Evolutionary conservation across 2,113 vertebrate species (phyloP).

Genomic region (Pterocles orientalis): DNA sequence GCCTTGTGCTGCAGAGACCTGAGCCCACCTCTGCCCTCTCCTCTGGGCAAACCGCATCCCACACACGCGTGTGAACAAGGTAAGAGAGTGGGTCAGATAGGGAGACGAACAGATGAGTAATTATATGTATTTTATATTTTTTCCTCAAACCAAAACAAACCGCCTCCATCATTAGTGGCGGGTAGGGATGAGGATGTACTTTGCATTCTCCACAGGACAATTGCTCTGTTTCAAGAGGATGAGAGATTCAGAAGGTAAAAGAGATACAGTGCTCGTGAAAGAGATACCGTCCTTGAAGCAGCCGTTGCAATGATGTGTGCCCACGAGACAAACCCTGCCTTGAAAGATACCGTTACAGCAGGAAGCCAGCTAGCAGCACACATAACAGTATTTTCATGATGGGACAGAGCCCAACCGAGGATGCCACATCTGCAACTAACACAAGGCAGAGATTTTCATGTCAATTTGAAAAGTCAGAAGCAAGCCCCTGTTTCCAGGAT

Average conservation of each 20-base stretch:
- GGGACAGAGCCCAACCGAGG: neutral
- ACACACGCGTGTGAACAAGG: rapidly evolving
- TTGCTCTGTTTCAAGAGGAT: neutral
- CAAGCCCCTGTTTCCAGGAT: neutral
- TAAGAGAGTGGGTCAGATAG: neutral
- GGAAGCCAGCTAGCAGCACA: neutral
- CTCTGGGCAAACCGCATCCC: neutral
- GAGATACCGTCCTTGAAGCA: conserved; percentile 26
- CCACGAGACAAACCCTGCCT: neutral
- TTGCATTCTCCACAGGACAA: conserved; percentile 6
- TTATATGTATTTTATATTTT: neutral
- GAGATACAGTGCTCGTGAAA: neutral
- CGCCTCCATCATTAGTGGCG: neutral
- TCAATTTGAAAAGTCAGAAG: neutral
- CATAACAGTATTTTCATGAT: rapidly evolving
- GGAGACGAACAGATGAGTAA: neutral
- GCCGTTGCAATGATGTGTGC: neutral
- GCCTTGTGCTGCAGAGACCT: neutral
- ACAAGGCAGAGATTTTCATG: neutral
- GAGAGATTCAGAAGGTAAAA: conserved; percentile 14
- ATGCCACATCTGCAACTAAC: neutral
- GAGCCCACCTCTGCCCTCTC: neutral
- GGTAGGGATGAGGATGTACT: neutral
- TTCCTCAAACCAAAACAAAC: neutral
- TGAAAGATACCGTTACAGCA: neutral